Conservation (phyloP, 64 coral and sea anemone species). For the Orbicella faveolata region DNA sequence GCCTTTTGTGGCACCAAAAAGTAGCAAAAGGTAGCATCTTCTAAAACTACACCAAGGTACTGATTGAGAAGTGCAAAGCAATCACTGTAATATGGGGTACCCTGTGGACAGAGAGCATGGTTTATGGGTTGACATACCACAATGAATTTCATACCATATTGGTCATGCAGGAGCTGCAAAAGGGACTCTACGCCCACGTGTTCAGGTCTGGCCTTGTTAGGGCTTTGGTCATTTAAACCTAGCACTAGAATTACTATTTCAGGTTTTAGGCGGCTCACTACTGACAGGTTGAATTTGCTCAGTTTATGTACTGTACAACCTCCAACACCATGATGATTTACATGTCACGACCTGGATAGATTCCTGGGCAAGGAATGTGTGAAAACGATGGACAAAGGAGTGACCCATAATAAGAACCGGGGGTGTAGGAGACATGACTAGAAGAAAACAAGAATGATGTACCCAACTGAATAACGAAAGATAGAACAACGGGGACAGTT, state of each 20-base stretch:
- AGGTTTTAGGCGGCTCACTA: not conserved
- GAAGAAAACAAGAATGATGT: too few species aligned
- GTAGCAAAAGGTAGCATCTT: not conserved
- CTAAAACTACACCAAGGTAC: not conserved
- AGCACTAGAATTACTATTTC: not conserved
- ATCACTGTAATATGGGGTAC: not conserved
- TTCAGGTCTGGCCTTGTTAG: not conserved
- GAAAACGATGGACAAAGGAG: too few species aligned
- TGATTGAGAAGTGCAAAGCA: not conserved
- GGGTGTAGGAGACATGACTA: too few species aligned
- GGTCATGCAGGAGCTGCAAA: not conserved
- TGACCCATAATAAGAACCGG: too few species aligned
- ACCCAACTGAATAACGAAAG: too few species aligned
- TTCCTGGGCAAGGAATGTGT: too few species aligned
- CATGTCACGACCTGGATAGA: too few species aligned
- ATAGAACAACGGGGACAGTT: too few species aligned
- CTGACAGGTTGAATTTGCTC: too few species aligned
- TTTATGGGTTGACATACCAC: not conserved
- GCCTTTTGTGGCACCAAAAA: conserved; percentile 28
- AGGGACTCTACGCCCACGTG: not conserved
- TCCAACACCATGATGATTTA: too few species aligned
- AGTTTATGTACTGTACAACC: too few species aligned
- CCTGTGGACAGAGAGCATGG: not conserved
- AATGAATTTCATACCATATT: not conserved
- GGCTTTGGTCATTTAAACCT: not conserved